Conservation (phyloP, 2,797 vertebrate species). For the Phaenicophaeus curvirostris region DNA sequence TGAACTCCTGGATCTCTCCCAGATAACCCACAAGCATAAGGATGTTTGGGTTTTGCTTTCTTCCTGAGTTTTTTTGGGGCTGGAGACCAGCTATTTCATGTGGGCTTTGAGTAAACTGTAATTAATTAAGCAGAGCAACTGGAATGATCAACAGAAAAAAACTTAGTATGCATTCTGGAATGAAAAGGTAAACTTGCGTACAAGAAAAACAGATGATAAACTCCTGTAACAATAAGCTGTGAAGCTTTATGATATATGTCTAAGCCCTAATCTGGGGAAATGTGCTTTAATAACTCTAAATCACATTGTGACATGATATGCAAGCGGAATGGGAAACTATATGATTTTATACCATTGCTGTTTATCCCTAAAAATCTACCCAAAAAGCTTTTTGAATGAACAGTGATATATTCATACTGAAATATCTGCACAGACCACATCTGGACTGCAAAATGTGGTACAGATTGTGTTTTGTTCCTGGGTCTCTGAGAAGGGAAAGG, state of each 20-base stretch:
- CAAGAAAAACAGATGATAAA: background rate
- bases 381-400: background rate
- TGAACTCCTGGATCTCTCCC: background rate
- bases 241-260: background rate
- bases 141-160: slow-evolving; percentile 6
- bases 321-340: background rate
- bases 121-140: background rate
- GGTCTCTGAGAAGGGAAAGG: background rate
- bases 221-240: background rate
- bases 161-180: background rate
- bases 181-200: background rate
- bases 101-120: slow-evolving; percentile 21
- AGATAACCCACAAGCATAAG: background rate
- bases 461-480: background rate
- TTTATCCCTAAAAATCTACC: background rate
- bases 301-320: background rate
- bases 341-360: background rate
- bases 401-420: background rate
- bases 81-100: slow-evolving; percentile 3
- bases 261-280: background rate
- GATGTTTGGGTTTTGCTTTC: background rate
- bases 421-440: background rate
- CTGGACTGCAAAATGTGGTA: background rate
- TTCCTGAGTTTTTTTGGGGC: background rate
- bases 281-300: background rate